Evolutionary conservation across 1,140 invertebrate genomes (phyloP).

Genomic region (Heliconius nattereri): DNA sequence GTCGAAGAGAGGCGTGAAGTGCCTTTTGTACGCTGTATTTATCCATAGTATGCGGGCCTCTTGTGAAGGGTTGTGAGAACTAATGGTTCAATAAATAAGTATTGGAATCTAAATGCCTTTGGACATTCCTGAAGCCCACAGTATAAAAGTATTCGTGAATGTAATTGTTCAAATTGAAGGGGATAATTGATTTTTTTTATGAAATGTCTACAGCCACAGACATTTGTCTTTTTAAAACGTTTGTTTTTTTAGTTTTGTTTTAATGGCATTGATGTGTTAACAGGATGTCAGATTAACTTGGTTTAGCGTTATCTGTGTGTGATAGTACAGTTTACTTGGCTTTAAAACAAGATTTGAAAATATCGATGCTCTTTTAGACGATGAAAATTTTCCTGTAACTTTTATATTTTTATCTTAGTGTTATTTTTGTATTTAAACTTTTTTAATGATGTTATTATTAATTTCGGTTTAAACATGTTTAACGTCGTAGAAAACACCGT

Average conservation of each 20-base stretch:
- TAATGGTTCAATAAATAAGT: constrained; percentile 34
- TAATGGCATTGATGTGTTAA: not conserved
- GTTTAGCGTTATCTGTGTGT: not conserved
- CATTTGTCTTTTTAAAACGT: not conserved
- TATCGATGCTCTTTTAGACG: constrained; percentile 4
- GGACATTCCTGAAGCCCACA: constrained; percentile 21
- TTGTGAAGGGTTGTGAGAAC: constrained; percentile 32
- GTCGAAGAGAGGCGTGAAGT: constrained; percentile 32
- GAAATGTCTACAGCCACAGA: not conserved
- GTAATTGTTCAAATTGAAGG: constrained; percentile 36
- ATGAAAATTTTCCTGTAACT: not conserved
- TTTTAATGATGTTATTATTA: not conserved
- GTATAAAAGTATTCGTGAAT: constrained; percentile 9
- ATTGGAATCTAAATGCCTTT: constrained; percentile 21
- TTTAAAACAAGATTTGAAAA: constrained; percentile 17
- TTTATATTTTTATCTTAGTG: not conserved
- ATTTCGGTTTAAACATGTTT: not conserved
- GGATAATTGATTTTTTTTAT: constrained; percentile 25
- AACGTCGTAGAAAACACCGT: no score
- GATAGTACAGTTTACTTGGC: not conserved
- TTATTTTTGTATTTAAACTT: not conserved
- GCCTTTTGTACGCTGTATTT: constrained; percentile 33
- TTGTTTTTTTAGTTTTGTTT: constrained; percentile 3
- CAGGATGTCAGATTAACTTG: constrained; percentile 10
- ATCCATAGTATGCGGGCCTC: constrained; percentile 30